Evolutionary conservation across 2,888 invertebrate species (phyloP), one percentile per base, ranked within the genome.

Genomic region (Athalia rosae): DNA sequence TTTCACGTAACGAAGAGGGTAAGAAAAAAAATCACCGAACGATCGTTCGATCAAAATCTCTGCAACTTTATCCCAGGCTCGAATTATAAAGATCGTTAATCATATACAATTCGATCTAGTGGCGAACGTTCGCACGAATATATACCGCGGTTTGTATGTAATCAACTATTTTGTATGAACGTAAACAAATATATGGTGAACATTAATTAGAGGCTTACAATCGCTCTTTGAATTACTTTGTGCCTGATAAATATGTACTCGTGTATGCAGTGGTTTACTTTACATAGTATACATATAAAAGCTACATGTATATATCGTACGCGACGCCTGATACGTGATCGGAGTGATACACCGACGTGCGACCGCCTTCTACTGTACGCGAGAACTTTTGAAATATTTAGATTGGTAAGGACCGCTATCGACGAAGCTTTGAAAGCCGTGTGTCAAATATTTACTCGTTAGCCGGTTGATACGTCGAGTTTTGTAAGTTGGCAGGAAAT

Each of bases 351-450:
- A 50, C 53, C 67, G 41, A 28, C 6, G 67, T 48, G 67, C n/a
- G n/a, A n/a, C 47, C 67, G 28, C 28, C 28, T 28, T 28, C 28
- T 28, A 28, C 28, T 28, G 28, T 28, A 67, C 67, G 67, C 67
- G 67, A 50, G 48, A 50, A 67, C 67, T 9, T 56, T 43, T 45
- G 71, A 58, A 45, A 74, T 74, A 61, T 74, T 74, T 74, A 61
- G 74, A 74, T 74, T 62, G 61, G 62, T 62, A 62, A 74, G 61
- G 74, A 61, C 61, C 74, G 74, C 74, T 62, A 74, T 74, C 74
- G 74, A 74, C 74, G 74, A 61, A 47, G 61, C 74, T 50, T 48
- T 74, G 74, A 74, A 74, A 74, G 74, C 61, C 61, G 9, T 62
- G 28, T 50, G 74, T 74, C 74, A 74, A 74, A 74, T 62, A 74